Evolutionary conservation across 2,888 invertebrate species (phyloP).

Genomic region (Formica aserva): DNA sequence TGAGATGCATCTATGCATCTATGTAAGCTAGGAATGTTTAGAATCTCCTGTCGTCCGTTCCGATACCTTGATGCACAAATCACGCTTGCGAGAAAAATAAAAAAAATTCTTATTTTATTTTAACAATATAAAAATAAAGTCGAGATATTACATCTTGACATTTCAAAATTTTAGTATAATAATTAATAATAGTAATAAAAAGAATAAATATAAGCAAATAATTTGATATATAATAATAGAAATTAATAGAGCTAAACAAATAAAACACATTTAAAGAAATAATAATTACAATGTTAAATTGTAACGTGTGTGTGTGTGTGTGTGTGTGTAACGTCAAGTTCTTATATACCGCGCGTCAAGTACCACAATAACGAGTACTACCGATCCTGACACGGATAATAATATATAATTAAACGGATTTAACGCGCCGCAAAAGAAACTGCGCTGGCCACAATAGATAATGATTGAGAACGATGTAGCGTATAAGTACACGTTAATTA

Average conservation of each 20-base stretch:
- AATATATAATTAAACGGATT: slow-evolving; percentile 42
- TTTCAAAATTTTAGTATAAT: not conserved
- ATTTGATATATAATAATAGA: not conserved
- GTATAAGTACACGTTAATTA: slow-evolving; percentile 40
- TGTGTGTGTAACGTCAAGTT: not conserved
- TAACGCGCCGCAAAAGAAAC: slow-evolving; percentile 30
- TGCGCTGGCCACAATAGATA: slow-evolving; percentile 26
- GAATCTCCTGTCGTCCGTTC: not conserved
- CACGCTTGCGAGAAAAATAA: not conserved
- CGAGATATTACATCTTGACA: too few species aligned
- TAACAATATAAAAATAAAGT: not conserved
- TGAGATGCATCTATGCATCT: not conserved
- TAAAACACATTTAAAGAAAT: not conserved
- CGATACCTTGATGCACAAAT: not conserved
- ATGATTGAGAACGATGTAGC: slow-evolving; percentile 31
- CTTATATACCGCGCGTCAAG: not conserved
- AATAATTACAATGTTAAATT: slow-evolving; percentile 5
- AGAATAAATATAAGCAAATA: not conserved
- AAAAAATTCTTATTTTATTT: not conserved
- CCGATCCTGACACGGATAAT: slow-evolving; percentile 53
- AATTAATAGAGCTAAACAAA: not conserved
- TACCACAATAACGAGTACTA: slow-evolving; percentile 23
- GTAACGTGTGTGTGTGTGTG: not conserved
- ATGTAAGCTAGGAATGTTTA: not conserved
- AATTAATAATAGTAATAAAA: not conserved